Base-by-base conservation (phyloP, 2,113 vertebrate genomes). In the Pseudorhombus dupliciocellatus region DNA sequence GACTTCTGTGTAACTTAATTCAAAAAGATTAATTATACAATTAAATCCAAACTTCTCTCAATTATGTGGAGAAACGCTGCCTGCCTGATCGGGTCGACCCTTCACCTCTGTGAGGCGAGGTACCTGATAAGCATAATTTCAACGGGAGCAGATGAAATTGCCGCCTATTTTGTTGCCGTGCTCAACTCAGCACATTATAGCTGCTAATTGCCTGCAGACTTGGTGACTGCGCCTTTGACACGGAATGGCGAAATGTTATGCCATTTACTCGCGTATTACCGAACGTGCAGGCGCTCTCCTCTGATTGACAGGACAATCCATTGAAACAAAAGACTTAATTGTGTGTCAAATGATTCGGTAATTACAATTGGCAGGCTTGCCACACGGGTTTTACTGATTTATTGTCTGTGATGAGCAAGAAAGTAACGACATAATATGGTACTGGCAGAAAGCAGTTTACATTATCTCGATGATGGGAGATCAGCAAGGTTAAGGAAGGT, bases 1-100 rank as follows among this genome's bases (percentile, higher is more conserved):
- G 81, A 91, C 91, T 89, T 91, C 89, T 88, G 87, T 90, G 89
- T 91, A 93, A 92, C 88, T 93, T 92, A 90, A 93, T 92, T 93
- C 79, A 87, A 93, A 91, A 93, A 93, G 92, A 93, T 93, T 93
- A 92, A 93, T 93, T 93, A 91, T 92, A 93, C 92, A 93, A 93
- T 93, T 93, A 93, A 92, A 92, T 92, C 88, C 85, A 90, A 93
- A 93, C 91, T 93, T 91, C 88, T 92, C 89, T 91, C 91, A 93
- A 93, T 93, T 93, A 93, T 91, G 91, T 80, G 75, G 89, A 89
- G 88, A 90, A 92, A 93, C 87, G 80, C 85, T 75, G 84, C 70
- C 90, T 89, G 91, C 81, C 91, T 88, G 80, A 90, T 90, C 78
- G 26, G 84, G 88, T 66, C 37, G 89, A 93, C 91, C 92, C 73